Conservation (phyloP, 2,797 vertebrate genomes). For the Buceros bicornis region DNA sequence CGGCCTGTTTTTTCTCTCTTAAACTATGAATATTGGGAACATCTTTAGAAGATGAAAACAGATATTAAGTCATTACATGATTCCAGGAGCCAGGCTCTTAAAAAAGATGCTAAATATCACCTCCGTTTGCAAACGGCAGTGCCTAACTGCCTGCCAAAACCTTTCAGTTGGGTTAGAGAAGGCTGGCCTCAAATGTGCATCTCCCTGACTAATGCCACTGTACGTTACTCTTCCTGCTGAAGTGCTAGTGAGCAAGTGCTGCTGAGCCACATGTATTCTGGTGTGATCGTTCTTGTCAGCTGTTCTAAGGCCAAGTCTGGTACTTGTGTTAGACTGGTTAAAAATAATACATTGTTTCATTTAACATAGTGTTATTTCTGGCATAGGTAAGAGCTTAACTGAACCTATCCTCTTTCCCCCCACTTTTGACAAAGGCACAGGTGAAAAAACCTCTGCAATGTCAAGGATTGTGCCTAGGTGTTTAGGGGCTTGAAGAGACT, state of each 20-base stretch:
- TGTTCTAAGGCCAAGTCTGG: not conserved
- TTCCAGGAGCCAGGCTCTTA: not conserved
- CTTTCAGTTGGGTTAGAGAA: not conserved
- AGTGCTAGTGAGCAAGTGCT: not conserved
- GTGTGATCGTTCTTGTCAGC: not conserved
- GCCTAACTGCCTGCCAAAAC: not conserved
- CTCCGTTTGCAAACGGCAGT: not conserved
- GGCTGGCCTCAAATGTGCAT: not conserved
- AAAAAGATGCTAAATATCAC: not conserved
- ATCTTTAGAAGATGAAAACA: not conserved
- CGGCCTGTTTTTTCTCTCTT: not conserved
- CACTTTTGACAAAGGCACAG: not conserved
- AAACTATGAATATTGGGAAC: not conserved
- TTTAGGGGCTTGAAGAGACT: not conserved
- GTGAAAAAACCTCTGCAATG: not conserved
- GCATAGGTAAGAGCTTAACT: not conserved
- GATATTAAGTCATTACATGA: not conserved
- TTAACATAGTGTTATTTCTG: not conserved
- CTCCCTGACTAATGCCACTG: not conserved
- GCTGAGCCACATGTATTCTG: not conserved
- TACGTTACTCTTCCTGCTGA: not conserved
- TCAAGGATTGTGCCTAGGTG: not conserved
- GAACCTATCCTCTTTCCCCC: not conserved
- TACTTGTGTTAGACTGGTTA: not conserved
- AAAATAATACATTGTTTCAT: not conserved